Evolutionary conservation across 2,113 vertebrate genomes (phyloP).

Genomic region (Neolamprologus hecqui): DNA sequence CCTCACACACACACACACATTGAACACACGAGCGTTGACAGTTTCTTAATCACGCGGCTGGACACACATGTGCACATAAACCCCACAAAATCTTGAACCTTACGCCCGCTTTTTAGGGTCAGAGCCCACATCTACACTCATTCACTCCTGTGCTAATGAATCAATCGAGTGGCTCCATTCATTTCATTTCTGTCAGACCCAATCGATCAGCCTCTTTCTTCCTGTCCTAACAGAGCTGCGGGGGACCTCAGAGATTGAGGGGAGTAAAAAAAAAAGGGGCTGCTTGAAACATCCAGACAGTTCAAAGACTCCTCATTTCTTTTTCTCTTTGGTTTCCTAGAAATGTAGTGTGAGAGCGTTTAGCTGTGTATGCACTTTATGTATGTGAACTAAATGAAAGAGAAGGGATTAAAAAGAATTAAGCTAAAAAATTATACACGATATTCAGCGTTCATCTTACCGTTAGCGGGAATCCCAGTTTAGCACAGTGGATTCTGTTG

Average conservation of each 20-base stretch:
- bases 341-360: slow-evolving; percentile 33
- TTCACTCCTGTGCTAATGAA: slow-evolving; percentile 50
- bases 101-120: slow-evolving; percentile 11
- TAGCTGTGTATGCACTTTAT: neutral
- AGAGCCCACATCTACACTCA: slow-evolving; percentile 7
- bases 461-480: neutral
- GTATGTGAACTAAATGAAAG: slow-evolving; percentile 20
- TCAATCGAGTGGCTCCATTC: slow-evolving; percentile 64
- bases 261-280: neutral
- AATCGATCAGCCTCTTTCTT: slow-evolving; percentile 56
- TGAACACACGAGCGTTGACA: slow-evolving; percentile 25
- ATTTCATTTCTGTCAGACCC: slow-evolving; percentile 58
- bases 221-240: slow-evolving; percentile 28
- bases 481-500: neutral
- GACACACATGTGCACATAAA: slow-evolving; percentile 5
- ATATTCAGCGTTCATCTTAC: slow-evolving; percentile 26
- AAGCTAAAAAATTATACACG: slow-evolving; percentile 11
- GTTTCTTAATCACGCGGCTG: slow-evolving; percentile 22
- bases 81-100: neutral
- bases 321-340: slow-evolving; percentile 15
- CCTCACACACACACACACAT: neutral
- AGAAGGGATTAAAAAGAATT: slow-evolving; percentile 34
- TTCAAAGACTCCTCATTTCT: slow-evolving; percentile 50
- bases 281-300: slow-evolving; percentile 37
- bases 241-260: slow-evolving; percentile 19